Conservation (phyloP, 2,797 vertebrate species). For the Yasuhikotakia modesta region DNA sequence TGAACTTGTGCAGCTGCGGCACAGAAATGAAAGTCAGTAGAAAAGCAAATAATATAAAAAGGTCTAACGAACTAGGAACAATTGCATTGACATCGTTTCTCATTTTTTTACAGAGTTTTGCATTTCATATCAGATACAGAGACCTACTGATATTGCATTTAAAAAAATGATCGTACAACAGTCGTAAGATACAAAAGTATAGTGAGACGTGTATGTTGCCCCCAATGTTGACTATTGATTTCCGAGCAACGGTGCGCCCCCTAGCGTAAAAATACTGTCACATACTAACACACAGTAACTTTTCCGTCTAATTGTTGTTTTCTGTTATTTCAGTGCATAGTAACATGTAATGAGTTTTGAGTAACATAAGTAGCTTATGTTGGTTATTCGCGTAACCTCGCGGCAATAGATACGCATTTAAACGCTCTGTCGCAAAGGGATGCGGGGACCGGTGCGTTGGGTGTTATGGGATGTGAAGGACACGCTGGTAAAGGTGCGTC, state of each 20-base stretch:
- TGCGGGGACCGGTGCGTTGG: constrained; percentile 78
- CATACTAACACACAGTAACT: not conserved
- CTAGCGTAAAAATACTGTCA: not conserved
- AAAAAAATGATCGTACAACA: not conserved
- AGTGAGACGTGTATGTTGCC: not conserved
- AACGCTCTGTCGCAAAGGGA: constrained; percentile 49
- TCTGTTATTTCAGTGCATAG: not conserved
- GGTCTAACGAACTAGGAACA: too few relatives aligned
- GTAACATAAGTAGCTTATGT: not conserved
- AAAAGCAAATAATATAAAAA: not conserved
- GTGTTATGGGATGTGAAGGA: constrained; percentile 94
- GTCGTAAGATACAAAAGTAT: not conserved
- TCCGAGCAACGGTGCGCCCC: constrained; percentile 8
- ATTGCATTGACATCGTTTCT: too few relatives aligned
- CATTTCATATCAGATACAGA: not conserved
- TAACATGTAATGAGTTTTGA: not conserved
- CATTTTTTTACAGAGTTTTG: not conserved
- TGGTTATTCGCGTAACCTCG: not conserved
- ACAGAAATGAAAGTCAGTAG: constrained; percentile 1
- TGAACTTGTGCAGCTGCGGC: not conserved
- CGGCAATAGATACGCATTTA: not conserved
- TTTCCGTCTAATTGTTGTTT: not conserved
- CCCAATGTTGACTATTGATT: not conserved
- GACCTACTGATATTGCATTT: not conserved
- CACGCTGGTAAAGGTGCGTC: constrained; percentile 85